phyloP scores from a whole-genome alignment of 1,140 invertebrate genomes.

The Panagrolaimus sp. region DNA sequence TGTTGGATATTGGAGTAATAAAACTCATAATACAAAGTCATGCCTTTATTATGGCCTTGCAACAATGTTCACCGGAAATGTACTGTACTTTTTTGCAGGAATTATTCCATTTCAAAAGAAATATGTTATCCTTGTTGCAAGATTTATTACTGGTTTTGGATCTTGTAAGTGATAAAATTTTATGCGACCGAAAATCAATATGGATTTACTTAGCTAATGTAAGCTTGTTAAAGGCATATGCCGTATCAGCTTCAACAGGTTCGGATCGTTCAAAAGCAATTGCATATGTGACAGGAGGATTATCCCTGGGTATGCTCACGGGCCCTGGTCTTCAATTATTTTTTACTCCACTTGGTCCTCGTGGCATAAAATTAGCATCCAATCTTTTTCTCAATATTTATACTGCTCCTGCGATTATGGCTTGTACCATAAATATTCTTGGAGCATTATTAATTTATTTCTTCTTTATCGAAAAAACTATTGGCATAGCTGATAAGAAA shows the following conservation, averaged over 20 bases:
- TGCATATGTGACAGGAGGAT: background rate
- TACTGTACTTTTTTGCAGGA: conserved; percentile 17
- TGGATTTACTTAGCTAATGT: background rate
- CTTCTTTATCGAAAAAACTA: background rate
- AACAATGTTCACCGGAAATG: conserved; percentile 17
- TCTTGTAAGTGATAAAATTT: conserved; percentile 15
- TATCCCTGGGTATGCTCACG: background rate
- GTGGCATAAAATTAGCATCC: background rate
- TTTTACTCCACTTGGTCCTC: background rate
- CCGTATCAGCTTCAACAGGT: background rate
- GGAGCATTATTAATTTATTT: conserved; percentile 1
- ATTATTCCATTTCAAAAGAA: conserved; percentile 14
- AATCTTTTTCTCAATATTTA: background rate
- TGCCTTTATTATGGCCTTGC: conserved; percentile 3
- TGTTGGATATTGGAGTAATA: conserved; percentile 22
- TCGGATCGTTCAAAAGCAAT: background rate
- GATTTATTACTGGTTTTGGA: conserved; percentile 25
- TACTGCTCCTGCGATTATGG: background rate
- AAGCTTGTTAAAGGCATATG: background rate
- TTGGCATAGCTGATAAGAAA: conserved; percentile 12
- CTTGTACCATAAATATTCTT: background rate
- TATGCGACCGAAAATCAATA: background rate
- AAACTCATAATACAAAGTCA: background rate
- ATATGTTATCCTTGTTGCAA: conserved; percentile 13
- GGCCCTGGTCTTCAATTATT: background rate